These are phyloP conservation scores for Cotesia glomerata DNA, from an alignment of 1,140 invertebrate genomes.

Conservation along the genomic window DNA sequence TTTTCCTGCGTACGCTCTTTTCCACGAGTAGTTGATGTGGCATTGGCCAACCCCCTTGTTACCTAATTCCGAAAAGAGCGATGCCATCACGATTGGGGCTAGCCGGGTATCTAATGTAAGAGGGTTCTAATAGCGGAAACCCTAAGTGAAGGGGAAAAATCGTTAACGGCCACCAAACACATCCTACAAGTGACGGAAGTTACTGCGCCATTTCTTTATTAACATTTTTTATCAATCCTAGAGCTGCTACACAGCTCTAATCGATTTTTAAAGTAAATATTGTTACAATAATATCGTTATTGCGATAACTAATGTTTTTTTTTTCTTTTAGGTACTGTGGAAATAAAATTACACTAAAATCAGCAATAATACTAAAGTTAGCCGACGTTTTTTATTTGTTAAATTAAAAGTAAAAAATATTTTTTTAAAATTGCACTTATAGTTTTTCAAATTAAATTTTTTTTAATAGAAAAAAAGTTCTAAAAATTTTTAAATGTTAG, in stretches of 20 bases:
- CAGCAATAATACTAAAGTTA: not conserved
- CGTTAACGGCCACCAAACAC: slow-evolving; percentile 10
- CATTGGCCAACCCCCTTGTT: slow-evolving; percentile 16
- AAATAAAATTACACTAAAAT: not conserved
- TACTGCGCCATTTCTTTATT: slow-evolving; percentile 26
- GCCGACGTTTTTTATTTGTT: too few relatives aligned
- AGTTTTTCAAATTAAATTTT: too few relatives aligned
- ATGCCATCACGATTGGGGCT: slow-evolving; percentile 2
- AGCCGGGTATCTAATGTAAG: not conserved
- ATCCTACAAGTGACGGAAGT: slow-evolving; percentile 13
- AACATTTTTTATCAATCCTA: slow-evolving; percentile 6
- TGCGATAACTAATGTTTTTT: too few relatives aligned
- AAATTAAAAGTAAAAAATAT: too few relatives aligned
- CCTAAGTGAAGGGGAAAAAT: slow-evolving; percentile 21
- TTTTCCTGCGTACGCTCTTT: slow-evolving; percentile 1
- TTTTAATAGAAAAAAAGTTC: too few relatives aligned
- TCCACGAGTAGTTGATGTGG: not conserved
- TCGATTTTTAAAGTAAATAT: not conserved
- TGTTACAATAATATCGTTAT: not conserved
- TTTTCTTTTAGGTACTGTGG: not conserved
- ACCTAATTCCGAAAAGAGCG: slow-evolving; percentile 22
- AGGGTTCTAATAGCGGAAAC: slow-evolving; percentile 8
- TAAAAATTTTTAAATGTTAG: too few relatives aligned
- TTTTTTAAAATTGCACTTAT: too few relatives aligned
- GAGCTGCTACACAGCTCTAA: not conserved